Evolutionary conservation across 35 echinoderm and acorn worm genomes (phyloP).

Genomic region (Lytechinus pictus): DNA sequence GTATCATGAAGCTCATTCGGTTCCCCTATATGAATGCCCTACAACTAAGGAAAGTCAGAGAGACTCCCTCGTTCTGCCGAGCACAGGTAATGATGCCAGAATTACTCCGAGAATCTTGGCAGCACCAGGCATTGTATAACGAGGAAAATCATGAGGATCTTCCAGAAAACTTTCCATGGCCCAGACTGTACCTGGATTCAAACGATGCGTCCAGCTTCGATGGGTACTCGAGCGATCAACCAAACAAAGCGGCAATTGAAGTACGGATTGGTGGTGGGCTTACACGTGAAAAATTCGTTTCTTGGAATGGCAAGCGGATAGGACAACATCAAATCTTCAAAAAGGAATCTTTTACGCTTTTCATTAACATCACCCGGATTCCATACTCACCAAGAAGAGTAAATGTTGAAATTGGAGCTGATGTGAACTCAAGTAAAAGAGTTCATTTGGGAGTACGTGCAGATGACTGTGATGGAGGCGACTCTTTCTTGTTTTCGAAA

Average conservation of each 20-base stretch:
- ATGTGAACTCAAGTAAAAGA: neutral
- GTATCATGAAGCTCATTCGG: slow-evolving; percentile 11
- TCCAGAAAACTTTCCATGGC: slow-evolving; percentile 21
- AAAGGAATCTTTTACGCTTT: neutral
- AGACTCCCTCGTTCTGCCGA: neutral
- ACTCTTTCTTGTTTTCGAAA: neutral
- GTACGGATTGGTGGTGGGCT: neutral
- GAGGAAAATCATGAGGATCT: neutral
- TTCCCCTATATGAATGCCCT: slow-evolving; percentile 43
- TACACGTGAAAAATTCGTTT: neutral
- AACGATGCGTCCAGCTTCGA: neutral
- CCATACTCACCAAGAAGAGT: neutral
- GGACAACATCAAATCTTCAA: neutral
- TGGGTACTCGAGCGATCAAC: neutral
- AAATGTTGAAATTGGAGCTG: neutral
- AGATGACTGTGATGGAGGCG: neutral
- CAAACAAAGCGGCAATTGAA: neutral
- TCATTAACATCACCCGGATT: neutral
- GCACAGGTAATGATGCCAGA: neutral
- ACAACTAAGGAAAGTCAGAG: slow-evolving; percentile 33
- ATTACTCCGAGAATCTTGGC: neutral
- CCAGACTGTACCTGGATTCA: slow-evolving; percentile 25
- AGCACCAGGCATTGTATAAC: neutral
- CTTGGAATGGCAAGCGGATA: neutral
- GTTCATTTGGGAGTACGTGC: neutral